These are phyloP conservation scores for Calidris pygmaea DNA, from an alignment of 2,113 vertebrate species.

Conservation along the genomic window DNA sequence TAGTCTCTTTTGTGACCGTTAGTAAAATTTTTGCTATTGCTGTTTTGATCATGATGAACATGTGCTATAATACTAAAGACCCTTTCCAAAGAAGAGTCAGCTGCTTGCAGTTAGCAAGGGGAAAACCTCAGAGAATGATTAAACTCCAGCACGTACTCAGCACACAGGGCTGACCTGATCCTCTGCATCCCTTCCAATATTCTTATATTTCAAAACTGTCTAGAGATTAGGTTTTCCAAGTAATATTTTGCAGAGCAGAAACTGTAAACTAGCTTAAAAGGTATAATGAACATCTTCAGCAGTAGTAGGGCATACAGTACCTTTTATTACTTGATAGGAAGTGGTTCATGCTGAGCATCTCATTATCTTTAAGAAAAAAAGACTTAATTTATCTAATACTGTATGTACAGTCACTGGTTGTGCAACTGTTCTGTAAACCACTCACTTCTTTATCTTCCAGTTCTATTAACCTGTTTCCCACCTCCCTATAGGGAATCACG, in stretches of 20 bases:
- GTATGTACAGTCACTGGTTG: neutral
- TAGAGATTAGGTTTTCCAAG: neutral
- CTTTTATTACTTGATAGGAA: neutral
- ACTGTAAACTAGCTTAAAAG: neutral
- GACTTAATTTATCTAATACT: neutral
- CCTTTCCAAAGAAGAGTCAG: neutral
- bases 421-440: neutral
- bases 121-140: neutral
- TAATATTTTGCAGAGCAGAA: neutral
- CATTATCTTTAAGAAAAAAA: neutral
- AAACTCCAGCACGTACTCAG: neutral
- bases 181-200: neutral
- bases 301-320: neutral
- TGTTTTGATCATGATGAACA: neutral
- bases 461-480: neutral
- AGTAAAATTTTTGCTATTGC: neutral
- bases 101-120: constrained; percentile 3
- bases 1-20: neutral
- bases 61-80: neutral
- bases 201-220: neutral
- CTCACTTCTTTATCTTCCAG: neutral
- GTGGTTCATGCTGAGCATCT: neutral
- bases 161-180: neutral
- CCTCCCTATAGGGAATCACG: neutral
- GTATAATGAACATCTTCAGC: neutral